These are phyloP conservation scores for Diceros bicornis DNA, from an alignment of 2,797 vertebrate genomes.

Conservation along the genomic window DNA sequence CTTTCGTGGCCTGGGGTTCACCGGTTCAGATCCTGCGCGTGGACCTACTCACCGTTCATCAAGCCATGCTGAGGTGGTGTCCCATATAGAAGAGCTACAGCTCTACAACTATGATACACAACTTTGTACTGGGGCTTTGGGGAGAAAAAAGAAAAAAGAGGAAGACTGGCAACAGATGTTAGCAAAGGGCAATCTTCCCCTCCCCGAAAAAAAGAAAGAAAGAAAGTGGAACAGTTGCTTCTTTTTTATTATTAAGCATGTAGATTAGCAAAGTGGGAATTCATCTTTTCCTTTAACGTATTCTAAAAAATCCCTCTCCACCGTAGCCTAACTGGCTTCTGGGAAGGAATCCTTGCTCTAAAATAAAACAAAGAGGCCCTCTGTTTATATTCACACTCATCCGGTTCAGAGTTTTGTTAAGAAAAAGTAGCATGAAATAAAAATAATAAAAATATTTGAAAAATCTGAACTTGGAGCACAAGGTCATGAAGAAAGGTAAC, in stretches of 20 bases:
- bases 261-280: slow-evolving; percentile 65
- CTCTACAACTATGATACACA: too few species aligned
- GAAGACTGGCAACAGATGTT: too few species aligned
- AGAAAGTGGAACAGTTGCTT: slow-evolving; percentile 7
- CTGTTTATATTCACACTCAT: not conserved
- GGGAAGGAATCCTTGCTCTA: slow-evolving; percentile 26
- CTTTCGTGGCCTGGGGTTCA: too few species aligned
- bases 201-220: too few species aligned
- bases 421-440: slow-evolving; percentile 54
- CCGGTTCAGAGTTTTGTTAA: slow-evolving; percentile 58
- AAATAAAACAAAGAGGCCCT: slow-evolving; percentile 71
- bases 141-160: too few species aligned
- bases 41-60: too few species aligned
- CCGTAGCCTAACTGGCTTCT: not conserved
- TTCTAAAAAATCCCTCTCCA: slow-evolving; percentile 48
- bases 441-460: slow-evolving; percentile 69
- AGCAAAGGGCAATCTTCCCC: too few species aligned
- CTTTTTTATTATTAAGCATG: slow-evolving; percentile 48
- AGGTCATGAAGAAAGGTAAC: slow-evolving; percentile 54
- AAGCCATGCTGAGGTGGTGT: too few species aligned
- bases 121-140: too few species aligned
- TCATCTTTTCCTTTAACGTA: slow-evolving; percentile 5
- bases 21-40: too few species aligned
- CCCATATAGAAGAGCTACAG: too few species aligned
- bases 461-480: slow-evolving; percentile 64